These are phyloP conservation scores for Chydorus sphaericus DNA, from an alignment of 2,888 invertebrate genomes.

Conservation along the genomic window DNA sequence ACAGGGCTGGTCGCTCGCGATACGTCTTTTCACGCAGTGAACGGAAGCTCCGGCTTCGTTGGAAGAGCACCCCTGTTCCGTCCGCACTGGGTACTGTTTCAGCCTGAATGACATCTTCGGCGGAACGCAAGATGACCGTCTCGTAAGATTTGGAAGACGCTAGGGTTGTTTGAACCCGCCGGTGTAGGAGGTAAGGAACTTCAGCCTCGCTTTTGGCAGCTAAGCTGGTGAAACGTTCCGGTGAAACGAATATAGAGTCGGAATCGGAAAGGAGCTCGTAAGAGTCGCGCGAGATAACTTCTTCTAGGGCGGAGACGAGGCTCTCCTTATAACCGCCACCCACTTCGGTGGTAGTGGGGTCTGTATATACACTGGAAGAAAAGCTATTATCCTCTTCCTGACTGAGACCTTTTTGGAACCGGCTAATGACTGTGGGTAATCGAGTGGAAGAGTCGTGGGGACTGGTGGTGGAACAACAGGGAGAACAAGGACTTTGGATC, in stretches of 20 bases:
- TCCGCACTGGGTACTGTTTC: not conserved
- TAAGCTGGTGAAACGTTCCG: not conserved
- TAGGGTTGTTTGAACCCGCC: not conserved
- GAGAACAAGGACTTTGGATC: slow-evolving; percentile 9
- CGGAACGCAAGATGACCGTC: not conserved
- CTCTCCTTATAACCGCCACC: not conserved
- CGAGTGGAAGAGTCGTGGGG: not conserved
- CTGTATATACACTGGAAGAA: slow-evolving; percentile 4
- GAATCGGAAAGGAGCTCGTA: slow-evolving; percentile 11
- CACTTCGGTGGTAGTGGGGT: slow-evolving; percentile 3
- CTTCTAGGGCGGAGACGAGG: not conserved
- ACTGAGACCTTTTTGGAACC: not conserved
- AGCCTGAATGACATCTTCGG: not conserved
- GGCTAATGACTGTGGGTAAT: too few species aligned
- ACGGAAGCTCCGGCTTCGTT: slow-evolving; percentile 3
- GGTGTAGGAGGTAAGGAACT: slow-evolving; percentile 13
- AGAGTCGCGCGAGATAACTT: slow-evolving; percentile 5
- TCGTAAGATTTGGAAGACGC: slow-evolving; percentile 6
- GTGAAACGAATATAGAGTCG: slow-evolving; percentile 3
- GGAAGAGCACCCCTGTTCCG: not conserved
- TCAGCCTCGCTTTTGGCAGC: not conserved
- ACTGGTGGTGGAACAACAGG: not conserved
- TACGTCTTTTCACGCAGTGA: not conserved
- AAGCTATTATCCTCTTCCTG: not conserved
- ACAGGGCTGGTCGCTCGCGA: slow-evolving; percentile 5